Conservation (phyloP, 1,140 invertebrate genomes). For the Drosophila rufa region DNA sequence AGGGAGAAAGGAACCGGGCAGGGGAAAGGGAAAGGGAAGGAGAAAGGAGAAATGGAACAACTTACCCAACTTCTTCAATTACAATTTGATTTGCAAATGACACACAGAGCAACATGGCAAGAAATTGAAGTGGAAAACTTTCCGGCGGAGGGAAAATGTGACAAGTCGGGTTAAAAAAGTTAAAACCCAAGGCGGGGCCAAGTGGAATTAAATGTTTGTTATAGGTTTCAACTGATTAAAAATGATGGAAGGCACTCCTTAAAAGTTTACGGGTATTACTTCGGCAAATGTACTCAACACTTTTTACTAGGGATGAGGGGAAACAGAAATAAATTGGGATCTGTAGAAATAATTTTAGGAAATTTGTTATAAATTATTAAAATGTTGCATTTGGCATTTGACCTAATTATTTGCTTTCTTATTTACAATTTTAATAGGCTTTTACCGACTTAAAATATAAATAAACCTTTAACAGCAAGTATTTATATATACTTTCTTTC, state of each 20-base stretch:
- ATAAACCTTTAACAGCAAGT: too few species aligned
- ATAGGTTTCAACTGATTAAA: constrained; percentile 51
- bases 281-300: background rate
- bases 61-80: constrained; percentile 71
- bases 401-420: background rate
- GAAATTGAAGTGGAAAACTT: constrained; percentile 65
- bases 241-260: constrained; percentile 19
- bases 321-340: background rate
- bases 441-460: too few species aligned
- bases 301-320: background rate
- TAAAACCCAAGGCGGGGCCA: constrained; percentile 23
- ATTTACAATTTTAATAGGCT: background rate
- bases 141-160: constrained; percentile 27
- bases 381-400: background rate
- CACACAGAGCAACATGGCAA: constrained; percentile 60
- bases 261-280: constrained; percentile 9
- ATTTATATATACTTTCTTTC: too few species aligned
- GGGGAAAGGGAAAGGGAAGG: background rate
- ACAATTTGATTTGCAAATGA: constrained; percentile 81
- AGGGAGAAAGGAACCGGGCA: background rate
- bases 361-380: too few species aligned
- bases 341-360: too few species aligned
- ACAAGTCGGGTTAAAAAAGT: constrained; percentile 40
- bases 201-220: constrained; percentile 53
- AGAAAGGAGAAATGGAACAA: constrained; percentile 14